phyloP scores from a whole-genome alignment of 2,888 invertebrate genomes.

The Sarcophaga carnaria region DNA sequence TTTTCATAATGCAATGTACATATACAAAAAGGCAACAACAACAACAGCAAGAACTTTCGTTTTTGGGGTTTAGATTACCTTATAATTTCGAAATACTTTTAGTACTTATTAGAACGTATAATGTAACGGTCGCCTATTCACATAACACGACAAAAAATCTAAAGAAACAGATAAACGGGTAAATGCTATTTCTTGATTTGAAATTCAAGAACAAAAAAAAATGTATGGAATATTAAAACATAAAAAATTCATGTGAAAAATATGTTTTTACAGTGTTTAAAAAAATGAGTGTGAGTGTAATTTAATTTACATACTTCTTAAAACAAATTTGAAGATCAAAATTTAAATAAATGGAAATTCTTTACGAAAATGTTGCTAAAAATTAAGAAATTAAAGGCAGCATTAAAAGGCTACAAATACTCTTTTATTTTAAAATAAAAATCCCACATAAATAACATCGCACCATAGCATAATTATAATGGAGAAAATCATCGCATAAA shows the following conservation, averaged over 20 bases:
- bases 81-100: conserved; percentile 76
- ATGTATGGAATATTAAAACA: neutral
- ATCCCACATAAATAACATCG: neutral
- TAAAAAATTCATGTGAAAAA: no score
- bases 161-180: conserved; percentile 28
- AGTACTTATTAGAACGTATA: conserved; percentile 81
- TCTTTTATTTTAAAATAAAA: neutral
- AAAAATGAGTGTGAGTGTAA: neutral
- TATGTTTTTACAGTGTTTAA: neutral
- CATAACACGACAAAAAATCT: conserved; percentile 24
- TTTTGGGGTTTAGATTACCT: conserved; percentile 72
- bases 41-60: conserved; percentile 44
- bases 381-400: neutral
- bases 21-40: conserved; percentile 23
- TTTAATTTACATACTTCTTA: neutral
- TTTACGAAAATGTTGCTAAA: neutral
- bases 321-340: neutral
- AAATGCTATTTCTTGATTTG: conserved; percentile 18
- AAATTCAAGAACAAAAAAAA: conserved; percentile 6
- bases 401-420: neutral
- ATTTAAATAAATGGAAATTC: conserved; percentile 11
- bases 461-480: neutral
- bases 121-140: conserved; percentile 79
- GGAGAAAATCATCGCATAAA: neutral
- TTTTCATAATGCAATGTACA: conserved; percentile 11